Evolutionary conservation across 2,797 vertebrate species (phyloP).

Genomic region (Cephalopachus bancanus): DNA sequence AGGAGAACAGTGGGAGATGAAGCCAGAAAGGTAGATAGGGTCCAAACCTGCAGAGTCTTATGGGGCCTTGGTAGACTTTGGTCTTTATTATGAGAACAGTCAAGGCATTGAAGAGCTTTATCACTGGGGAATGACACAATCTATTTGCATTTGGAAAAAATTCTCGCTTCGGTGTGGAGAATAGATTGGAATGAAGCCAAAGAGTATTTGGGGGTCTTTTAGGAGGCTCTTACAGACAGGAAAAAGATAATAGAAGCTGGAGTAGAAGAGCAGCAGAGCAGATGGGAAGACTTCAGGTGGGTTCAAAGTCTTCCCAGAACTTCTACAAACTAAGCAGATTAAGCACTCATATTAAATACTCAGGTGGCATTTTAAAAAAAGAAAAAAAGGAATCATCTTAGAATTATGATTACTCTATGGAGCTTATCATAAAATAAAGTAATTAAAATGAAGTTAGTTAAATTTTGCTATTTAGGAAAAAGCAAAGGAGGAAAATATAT

Average conservation of each 20-base stretch:
- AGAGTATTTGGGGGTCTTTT: not conserved
- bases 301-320: conserved; percentile 39
- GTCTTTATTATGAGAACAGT: not conserved
- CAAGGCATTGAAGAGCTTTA: not conserved
- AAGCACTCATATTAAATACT: conserved; percentile 24
- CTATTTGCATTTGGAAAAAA: conserved; percentile 23
- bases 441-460: conserved; percentile 44
- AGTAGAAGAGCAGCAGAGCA: not conserved
- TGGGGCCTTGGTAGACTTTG: not conserved
- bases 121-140: not conserved
- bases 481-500: conserved; percentile 5
- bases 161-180: not conserved
- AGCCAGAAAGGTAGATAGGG: not conserved
- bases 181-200: not conserved
- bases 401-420: conserved; percentile 44
- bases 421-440: conserved; percentile 70
- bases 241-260: not conserved
- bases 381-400: not conserved
- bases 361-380: not conserved
- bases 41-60: accelerated
- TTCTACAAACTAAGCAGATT: conserved; percentile 18
- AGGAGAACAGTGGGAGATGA: not conserved
- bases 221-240: not conserved
- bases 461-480: conserved; percentile 49
- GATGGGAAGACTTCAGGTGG: not conserved